Evolutionary conservation across 2,888 invertebrate genomes (phyloP), one percentile per base, ranked within the genome.

Genomic region (Fissipunctia ypsillon): DNA sequence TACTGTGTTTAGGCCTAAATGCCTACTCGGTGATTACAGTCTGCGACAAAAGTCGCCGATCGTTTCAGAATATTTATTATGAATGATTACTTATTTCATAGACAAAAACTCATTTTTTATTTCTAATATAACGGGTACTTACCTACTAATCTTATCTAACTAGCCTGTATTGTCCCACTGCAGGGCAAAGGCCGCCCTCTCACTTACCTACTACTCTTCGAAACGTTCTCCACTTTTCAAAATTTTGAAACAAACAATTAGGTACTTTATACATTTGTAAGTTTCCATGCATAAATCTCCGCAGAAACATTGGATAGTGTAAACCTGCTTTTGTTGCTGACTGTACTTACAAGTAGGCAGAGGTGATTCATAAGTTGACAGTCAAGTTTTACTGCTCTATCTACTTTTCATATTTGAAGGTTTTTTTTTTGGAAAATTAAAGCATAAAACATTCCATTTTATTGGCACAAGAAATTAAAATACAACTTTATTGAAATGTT

Each of bases 401-500:
- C 6, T 22, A 50, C 3, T 35, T 35, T 22, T 54, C 22, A 10
- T 71, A 28, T 57, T 31, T 28, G 5, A 28, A 45, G 19, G 16
- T 5, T 28, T 57, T 28, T 48, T 68, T n/a, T n/a, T n/a, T 52
- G 10, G 25, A 22, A 54, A 52, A 54, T 22, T 70, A 43, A 25
- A 43, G 10, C 16, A 38, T 22, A 68, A 22, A 69, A 4, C 28
- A 43, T 45, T 38, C 12, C n/a, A 19, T 65, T 38, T 38, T 73
- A 28, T 12, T 1, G 31, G 28, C n/a, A 54, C 10, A n/a, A 10
- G 45, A 38, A 35, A 35, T 60, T 38, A 5, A 65, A 74, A 52
- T 59, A n/a, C 38, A 16, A 57, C 25, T 35, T 66, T 67, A 78
- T 45, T 80, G n/a, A 60, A 61, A 38, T 60, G 28, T 56, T 77